These are phyloP conservation scores for Amblyraja radiata DNA, from an alignment of 2,797 vertebrate genomes.

Conservation along the genomic window DNA sequence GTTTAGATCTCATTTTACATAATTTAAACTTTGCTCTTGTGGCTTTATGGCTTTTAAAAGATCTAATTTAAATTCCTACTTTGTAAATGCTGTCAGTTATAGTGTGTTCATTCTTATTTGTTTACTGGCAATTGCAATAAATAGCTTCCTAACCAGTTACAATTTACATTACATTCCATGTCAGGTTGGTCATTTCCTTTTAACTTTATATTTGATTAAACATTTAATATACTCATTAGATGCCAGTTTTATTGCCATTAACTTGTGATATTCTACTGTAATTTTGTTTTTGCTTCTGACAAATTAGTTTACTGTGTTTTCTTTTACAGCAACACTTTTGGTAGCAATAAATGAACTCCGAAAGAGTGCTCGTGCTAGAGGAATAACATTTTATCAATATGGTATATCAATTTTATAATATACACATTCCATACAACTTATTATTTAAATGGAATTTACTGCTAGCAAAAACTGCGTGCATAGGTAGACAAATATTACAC, in stretches of 20 bases:
- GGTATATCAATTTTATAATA: conserved; percentile 59
- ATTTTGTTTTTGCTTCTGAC: background rate
- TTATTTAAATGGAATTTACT: no score
- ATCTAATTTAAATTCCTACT: background rate
- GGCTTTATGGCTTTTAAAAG: background rate
- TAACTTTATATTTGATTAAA: background rate
- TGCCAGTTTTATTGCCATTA: background rate
- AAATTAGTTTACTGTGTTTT: background rate
- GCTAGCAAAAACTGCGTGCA: background rate
- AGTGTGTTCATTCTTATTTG: background rate
- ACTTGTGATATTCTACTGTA: background rate
- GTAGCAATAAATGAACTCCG: conserved; percentile 93
- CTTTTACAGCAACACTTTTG: conserved; percentile 79
- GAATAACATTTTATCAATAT: conserved; percentile 85
- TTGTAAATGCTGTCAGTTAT: background rate
- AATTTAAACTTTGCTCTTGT: background rate
- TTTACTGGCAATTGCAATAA: background rate
- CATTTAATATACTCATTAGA: background rate
- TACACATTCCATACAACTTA: background rate
- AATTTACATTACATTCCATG: background rate
- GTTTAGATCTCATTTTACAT: background rate
- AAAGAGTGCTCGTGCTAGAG: conserved; percentile 72
- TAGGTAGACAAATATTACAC: background rate
- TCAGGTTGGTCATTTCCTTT: background rate
- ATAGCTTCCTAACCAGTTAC: background rate